Conservation (phyloP, 2,888 invertebrate genomes). For the Serripes groenlandicus region DNA sequence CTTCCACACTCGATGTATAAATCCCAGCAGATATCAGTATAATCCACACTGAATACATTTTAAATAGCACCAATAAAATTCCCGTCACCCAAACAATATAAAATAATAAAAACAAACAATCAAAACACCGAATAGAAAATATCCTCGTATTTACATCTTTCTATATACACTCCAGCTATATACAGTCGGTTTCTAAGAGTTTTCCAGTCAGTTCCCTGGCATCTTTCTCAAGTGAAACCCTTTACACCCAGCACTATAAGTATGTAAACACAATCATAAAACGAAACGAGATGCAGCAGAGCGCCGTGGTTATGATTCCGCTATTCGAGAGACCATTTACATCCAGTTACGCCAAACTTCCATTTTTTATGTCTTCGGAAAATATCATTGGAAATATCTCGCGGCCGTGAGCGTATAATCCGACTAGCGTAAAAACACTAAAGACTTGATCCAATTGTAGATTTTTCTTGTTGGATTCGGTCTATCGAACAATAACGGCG, state of each 20-base stretch:
- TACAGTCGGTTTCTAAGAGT: constrained; percentile 5
- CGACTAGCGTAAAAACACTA: constrained; percentile 8
- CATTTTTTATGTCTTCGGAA: constrained; percentile 2
- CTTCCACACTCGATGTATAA: constrained; percentile 8
- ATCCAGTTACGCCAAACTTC: neutral
- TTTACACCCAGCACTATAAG: neutral
- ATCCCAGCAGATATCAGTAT: neutral
- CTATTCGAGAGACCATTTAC: neutral
- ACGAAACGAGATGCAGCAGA: neutral
- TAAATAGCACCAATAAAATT: constrained; percentile 22
- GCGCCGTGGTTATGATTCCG: neutral
- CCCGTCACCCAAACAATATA: constrained; percentile 1
- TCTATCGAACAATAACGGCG: constrained; percentile 7
- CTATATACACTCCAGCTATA: constrained; percentile 1
- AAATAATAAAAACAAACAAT: neutral
- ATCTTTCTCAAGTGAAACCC: constrained; percentile 2
- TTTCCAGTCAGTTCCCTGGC: neutral
- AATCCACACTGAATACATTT: constrained; percentile 17
- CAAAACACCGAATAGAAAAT: neutral
- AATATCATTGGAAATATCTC: constrained; percentile 11
- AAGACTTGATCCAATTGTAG: constrained; percentile 22
- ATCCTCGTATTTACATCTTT: constrained; percentile 10
- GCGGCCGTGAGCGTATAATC: constrained; percentile 17
- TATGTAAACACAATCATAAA: constrained; percentile 15
- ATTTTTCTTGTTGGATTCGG: constrained; percentile 10